A percentile compares a stretch with the other conserved stretches of the same genome.
These are phyloP conservation scores for Beris chalybata DNA, from an alignment of 2,888 invertebrate genomes.

Conservation along the genomic window DNA sequence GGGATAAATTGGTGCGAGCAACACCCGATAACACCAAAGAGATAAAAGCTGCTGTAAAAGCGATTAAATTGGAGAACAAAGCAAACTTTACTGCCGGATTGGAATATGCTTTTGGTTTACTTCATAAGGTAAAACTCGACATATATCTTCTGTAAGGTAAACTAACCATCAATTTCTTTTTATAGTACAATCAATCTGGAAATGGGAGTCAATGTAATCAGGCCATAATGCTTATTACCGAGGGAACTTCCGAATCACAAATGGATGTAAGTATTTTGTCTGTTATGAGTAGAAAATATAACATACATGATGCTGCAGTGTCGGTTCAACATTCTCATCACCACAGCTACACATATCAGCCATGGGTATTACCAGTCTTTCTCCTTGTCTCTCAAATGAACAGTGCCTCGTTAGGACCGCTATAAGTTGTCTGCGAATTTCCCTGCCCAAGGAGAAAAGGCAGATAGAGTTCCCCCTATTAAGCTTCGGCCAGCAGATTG, in stretches of 20 bases:
- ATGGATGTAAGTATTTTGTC: conserved; percentile 57
- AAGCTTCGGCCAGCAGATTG: no score
- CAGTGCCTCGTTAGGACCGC: no score
- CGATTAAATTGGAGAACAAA: conserved; percentile 73
- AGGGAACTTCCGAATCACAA: conserved; percentile 78
- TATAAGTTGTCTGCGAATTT: no score
- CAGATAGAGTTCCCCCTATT: no score
- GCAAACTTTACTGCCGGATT: conserved; percentile 93
- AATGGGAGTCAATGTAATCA: conserved; percentile 95
- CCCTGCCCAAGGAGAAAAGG: no score
- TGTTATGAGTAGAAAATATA: no score
- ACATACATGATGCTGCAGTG: no score
- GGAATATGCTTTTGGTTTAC: conserved; percentile 87
- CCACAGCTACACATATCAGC: no score
- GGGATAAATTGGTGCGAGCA: conserved; percentile 84
- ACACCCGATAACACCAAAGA: conserved; percentile 80
- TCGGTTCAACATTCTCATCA: no score
- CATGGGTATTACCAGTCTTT: no score
- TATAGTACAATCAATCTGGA: conserved; percentile 78
- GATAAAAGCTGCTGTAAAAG: conserved; percentile 74
- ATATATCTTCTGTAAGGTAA: conserved; percentile 47
- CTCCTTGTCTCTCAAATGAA: no score
- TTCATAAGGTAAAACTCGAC: conserved; percentile 71
- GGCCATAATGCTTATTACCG: conserved; percentile 96
- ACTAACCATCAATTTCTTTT: conserved; percentile 29